phyloP scores from a whole-genome alignment of 2,888 invertebrate genomes.

The Melanchra persicariae region DNA sequence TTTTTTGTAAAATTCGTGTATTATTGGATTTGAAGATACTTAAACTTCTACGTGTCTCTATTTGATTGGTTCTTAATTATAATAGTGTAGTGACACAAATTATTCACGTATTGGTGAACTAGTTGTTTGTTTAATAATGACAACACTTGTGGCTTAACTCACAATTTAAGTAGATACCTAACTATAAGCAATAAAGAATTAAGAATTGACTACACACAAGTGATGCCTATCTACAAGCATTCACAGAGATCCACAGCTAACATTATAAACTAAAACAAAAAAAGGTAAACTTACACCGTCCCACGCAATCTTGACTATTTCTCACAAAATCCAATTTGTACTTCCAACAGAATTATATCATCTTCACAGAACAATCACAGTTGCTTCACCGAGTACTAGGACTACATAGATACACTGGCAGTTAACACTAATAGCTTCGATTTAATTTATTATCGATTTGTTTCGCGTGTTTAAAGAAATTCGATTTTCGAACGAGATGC shows the following conservation, averaged over 20 bases:
- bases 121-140: constrained; percentile 14
- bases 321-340: constrained; percentile 41
- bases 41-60: neutral
- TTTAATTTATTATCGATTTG: constrained; percentile 59
- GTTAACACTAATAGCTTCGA: constrained; percentile 38
- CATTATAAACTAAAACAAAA: constrained; percentile 21
- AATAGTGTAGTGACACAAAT: neutral
- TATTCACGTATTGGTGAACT: constrained; percentile 6
- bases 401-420: constrained; percentile 36
- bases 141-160: neutral
- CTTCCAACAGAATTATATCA: constrained; percentile 39
- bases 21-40: neutral
- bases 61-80: neutral
- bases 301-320: constrained; percentile 48
- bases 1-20: neutral
- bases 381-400: constrained; percentile 25
- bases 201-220: neutral
- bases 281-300: constrained; percentile 41
- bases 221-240: neutral
- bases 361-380: constrained; percentile 34
- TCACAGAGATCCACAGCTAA: neutral
- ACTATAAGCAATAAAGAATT: too few species aligned
- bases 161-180: neutral
- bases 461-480: constrained; percentile 62
- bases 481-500: constrained; percentile 72